phyloP scores from a whole-genome alignment of 2,797 vertebrate genomes.

The Simalia tracyae region DNA sequence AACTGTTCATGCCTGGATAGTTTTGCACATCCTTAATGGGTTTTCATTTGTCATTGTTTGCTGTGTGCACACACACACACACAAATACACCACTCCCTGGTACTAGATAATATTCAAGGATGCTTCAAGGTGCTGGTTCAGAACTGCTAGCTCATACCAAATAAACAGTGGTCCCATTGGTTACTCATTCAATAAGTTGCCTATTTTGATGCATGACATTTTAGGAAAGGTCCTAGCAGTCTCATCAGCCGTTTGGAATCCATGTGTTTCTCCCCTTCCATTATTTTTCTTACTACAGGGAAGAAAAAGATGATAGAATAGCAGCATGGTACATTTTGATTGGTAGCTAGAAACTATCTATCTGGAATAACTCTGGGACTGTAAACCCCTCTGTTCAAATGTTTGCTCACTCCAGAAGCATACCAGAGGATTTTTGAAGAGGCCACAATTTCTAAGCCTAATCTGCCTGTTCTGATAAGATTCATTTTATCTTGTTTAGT shows the following conservation, averaged over 20 bases:
- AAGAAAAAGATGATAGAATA: background rate
- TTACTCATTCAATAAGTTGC: background rate
- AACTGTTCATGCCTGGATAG: background rate
- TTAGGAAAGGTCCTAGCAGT: background rate
- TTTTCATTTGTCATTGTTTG: background rate
- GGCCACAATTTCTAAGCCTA: background rate
- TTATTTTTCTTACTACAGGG: background rate
- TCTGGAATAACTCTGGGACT: background rate
- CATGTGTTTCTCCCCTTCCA: background rate
- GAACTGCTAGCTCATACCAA: background rate
- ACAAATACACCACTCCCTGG: background rate
- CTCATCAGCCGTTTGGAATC: background rate
- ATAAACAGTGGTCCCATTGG: background rate
- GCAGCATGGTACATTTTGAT: background rate
- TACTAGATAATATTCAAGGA: background rate
- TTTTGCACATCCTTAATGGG: background rate
- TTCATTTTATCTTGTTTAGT: conserved; percentile 24
- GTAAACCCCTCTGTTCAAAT: background rate
- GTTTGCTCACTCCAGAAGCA: background rate
- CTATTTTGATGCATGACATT: background rate
- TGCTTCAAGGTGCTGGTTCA: background rate
- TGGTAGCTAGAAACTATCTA: background rate
- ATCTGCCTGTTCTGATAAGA: background rate
- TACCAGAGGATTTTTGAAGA: background rate
- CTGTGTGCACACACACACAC: background rate